A percentile compares a stretch with the other conserved stretches of the same genome.
Evolutionary conservation across 2,797 vertebrate species (phyloP).

Genomic region (Carapus acus): DNA sequence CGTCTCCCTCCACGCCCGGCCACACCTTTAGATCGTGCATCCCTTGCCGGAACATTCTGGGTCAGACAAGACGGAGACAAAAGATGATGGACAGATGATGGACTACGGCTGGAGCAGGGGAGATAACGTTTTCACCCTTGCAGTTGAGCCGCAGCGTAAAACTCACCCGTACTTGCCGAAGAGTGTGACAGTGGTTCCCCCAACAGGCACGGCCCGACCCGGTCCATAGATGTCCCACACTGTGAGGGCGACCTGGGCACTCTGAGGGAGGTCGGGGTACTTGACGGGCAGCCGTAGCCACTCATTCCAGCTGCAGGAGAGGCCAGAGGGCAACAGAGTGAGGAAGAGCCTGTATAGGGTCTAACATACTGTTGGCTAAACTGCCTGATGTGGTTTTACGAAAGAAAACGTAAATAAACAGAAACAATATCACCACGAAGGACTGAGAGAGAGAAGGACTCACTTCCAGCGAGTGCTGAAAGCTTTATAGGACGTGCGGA

Average conservation of each 20-base stretch:
- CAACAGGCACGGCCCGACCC: conserved; percentile 88
- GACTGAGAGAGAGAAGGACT: conserved; percentile 51
- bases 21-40: conserved; percentile 99
- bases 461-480: conserved; percentile 99
- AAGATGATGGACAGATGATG: too few species aligned
- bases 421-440: too few species aligned
- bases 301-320: conserved; percentile 88
- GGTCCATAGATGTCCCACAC: conserved; percentile 99
- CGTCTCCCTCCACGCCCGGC: conserved; percentile 94
- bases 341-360: too few species aligned
- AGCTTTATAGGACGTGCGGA: conserved; percentile 95
- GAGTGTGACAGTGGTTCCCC: conserved; percentile 92
- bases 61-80: conserved; percentile 1
- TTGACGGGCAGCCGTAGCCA: conserved; percentile 96
- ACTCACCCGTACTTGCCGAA: conserved; percentile 89
- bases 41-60: conserved; percentile 96
- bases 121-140: not conserved
- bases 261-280: conserved; percentile 93
- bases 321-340: not conserved
- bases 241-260: conserved; percentile 91
- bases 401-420: too few species aligned
- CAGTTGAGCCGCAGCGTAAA: not conserved
- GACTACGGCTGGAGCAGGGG: not conserved
- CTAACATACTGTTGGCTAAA: too few species aligned
- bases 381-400: too few species aligned